Evolutionary conservation across 2,113 vertebrate species (phyloP), one percentile per base, ranked within the genome.

Genomic region (Indicator maculatus): DNA sequence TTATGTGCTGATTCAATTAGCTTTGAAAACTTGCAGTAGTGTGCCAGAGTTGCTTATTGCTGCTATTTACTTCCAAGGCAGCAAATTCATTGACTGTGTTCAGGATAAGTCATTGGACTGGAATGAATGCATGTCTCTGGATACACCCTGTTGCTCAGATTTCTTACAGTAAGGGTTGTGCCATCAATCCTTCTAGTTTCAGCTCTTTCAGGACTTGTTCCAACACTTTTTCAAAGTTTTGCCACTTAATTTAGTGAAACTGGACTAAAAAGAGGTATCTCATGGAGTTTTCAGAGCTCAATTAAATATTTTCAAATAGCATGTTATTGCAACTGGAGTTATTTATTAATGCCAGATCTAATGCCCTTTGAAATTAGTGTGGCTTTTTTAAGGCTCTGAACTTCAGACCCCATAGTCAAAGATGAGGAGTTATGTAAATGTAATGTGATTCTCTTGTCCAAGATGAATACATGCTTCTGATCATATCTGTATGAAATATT

Each of bases 251-350:
- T 81, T 38, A 78, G 61, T 96, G 61, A 75, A 67, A 83, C 16
- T 50, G 23, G 47, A 56, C 26, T 92, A 52, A 88, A 95, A 92
- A 53, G 78, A 83, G 33, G 55, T 75, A 75, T 84, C 72, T 61
- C 24, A 16, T 6, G 2, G 69, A 83, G 73, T 69, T 63, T 95
- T 83, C 89, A 80, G 69, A 78, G 28, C 45, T 83, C 81, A 84
- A 75, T 93, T 83, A 92, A 96, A 86, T 90, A 88, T 92, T 94
- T 93, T 95, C 92, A 88, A 88, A 90, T 75, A 95, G 93, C 69
- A 24, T 93, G 78, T 95, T 77, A 88, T 81, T 93, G 69, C 38
- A 72, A 69, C 90, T 83, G 41, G 60, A 93, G 21, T 88, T 88
- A 67, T 56, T 95, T 64, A 84, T 82, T 90, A 93, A 79, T 89